Conservation (phyloP, 2,797 vertebrate genomes). For the Balearica regulorum region DNA sequence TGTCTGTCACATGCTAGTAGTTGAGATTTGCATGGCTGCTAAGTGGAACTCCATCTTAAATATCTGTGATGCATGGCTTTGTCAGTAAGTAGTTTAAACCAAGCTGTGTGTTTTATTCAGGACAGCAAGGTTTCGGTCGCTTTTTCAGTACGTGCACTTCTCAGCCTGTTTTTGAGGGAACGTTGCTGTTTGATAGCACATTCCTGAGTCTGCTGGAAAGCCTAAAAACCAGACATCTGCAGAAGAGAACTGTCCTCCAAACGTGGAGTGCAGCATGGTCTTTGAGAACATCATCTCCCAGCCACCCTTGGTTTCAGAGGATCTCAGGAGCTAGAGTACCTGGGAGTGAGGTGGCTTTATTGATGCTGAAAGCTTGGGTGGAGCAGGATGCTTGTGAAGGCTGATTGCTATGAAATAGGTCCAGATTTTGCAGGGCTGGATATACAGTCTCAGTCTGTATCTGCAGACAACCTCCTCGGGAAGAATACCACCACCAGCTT, state of each 20-base stretch:
- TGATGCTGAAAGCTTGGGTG: neutral
- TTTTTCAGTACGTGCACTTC: neutral
- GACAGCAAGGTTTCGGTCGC: neutral
- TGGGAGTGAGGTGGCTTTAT: neutral
- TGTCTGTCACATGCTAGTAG: neutral
- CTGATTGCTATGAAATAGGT: neutral
- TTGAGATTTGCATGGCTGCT: neutral
- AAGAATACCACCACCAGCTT: neutral
- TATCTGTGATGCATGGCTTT: neutral
- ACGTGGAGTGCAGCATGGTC: neutral
- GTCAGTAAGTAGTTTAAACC: neutral
- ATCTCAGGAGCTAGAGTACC: neutral
- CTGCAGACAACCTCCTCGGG: neutral
- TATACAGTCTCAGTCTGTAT: neutral
- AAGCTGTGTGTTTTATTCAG: neutral
- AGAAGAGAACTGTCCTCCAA: neutral
- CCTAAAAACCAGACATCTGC: neutral
- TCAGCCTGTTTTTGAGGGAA: neutral
- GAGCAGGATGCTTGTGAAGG: neutral
- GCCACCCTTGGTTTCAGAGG: neutral
- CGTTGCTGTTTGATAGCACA: neutral
- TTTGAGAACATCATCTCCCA: neutral
- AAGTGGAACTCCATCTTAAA: neutral
- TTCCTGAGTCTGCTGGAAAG: neutral
- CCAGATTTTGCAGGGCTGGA: neutral